A percentile compares a stretch with the other conserved stretches of the same genome.
These are phyloP conservation scores for Volucella inanis DNA, from an alignment of 2,888 invertebrate genomes.

Conservation along the genomic window DNA sequence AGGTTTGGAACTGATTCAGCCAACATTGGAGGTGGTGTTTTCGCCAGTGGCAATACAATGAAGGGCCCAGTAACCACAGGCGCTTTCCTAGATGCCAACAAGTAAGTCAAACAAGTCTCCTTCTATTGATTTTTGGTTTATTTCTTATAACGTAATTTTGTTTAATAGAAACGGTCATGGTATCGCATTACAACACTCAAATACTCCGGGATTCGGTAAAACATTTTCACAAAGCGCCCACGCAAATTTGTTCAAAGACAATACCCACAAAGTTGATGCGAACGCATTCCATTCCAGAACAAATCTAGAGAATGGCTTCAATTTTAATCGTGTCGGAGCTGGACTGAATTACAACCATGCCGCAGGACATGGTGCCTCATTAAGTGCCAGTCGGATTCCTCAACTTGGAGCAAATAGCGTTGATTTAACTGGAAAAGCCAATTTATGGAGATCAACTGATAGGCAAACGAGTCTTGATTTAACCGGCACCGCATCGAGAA, in stretches of 20 bases:
- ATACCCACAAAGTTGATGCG: constrained; percentile 76
- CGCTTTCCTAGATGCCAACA: constrained; percentile 77
- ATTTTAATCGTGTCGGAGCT: constrained; percentile 76
- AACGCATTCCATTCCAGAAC: constrained; percentile 77
- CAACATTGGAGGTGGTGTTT: constrained; percentile 78
- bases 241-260: constrained; percentile 77
- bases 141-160: background rate
- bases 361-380: constrained; percentile 77
- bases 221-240: constrained; percentile 76
- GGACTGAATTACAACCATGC: constrained; percentile 77
- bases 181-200: constrained; percentile 77
- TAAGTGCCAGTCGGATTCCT: constrained; percentile 78
- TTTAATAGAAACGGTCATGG: constrained; percentile 78
- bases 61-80: constrained; percentile 78
- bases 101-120: constrained; percentile 75
- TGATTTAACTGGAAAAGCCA: constrained; percentile 77
- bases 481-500: constrained; percentile 37
- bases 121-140: background rate
- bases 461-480: constrained; percentile 30
- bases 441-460: constrained; percentile 63
- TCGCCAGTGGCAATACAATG: constrained; percentile 77
- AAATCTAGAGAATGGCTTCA: constrained; percentile 75
- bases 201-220: constrained; percentile 76
- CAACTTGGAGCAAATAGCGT: constrained; percentile 77
- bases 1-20: constrained; percentile 75